phyloP scores from a whole-genome alignment of 2,888 invertebrate genomes.

The Calameuta idolon region DNA sequence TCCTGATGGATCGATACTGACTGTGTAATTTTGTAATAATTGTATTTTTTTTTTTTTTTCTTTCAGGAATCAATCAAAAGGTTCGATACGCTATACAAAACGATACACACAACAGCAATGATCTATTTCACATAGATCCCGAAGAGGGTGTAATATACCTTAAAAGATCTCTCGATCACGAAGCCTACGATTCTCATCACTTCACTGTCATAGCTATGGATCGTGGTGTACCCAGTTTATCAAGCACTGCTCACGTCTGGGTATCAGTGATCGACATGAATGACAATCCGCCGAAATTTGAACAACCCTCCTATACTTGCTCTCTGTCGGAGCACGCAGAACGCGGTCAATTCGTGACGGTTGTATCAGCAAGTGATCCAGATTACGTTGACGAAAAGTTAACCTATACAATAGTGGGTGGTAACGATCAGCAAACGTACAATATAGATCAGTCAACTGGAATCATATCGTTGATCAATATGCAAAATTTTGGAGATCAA shows the following conservation, averaged over 20 bases:
- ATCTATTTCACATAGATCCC: conserved; percentile 83
- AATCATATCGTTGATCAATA: conserved; percentile 79
- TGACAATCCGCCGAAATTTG: conserved; percentile 90
- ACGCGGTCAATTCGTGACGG: conserved; percentile 88
- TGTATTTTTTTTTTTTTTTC: conserved; percentile 25
- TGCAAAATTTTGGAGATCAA: conserved; percentile 78
- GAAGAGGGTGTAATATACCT: conserved; percentile 82
- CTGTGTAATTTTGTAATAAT: not conserved
- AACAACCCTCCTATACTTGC: conserved; percentile 83
- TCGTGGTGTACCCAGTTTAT: conserved; percentile 84
- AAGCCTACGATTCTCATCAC: conserved; percentile 78
- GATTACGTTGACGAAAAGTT: conserved; percentile 85
- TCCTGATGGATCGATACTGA: not conserved
- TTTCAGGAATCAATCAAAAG: conserved; percentile 73
- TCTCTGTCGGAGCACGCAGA: conserved; percentile 84
- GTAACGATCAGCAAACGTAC: conserved; percentile 83
- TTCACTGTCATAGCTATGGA: conserved; percentile 86
- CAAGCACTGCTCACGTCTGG: conserved; percentile 86
- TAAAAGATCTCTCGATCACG: conserved; percentile 85
- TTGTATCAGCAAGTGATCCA: conserved; percentile 89
- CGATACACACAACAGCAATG: conserved; percentile 73
- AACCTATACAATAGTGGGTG: conserved; percentile 84
- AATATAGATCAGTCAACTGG: conserved; percentile 73
- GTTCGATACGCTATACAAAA: conserved; percentile 79
- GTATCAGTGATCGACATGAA: conserved; percentile 90